Percentiles rank a stretch among this genome's conserved stretches.
These are phyloP conservation scores for Cancer borealis DNA, from an alignment of 2,888 invertebrate species.

Conservation along the genomic window DNA sequence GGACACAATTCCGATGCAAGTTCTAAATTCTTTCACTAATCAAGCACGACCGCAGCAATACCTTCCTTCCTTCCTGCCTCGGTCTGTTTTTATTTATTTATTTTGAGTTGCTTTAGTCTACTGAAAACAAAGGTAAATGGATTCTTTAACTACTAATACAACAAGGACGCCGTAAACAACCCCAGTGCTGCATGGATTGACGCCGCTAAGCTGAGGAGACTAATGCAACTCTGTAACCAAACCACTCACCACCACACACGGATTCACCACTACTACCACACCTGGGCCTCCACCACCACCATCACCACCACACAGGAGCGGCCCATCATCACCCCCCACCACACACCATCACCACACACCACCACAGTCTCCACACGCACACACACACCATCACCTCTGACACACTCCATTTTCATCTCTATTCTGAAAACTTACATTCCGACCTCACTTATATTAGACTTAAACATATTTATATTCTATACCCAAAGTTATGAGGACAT, in stretches of 20 bases:
- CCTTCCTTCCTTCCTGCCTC: not conserved
- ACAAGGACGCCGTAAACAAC: not conserved
- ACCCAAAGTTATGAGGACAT: not conserved
- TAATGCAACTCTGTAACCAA: not conserved
- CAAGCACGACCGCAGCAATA: not conserved
- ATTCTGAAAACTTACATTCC: not conserved
- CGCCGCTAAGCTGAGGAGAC: conserved; percentile 33
- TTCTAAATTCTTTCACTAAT: conserved; percentile 30
- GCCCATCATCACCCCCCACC: not conserved
- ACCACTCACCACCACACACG: not conserved
- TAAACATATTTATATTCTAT: not conserved
- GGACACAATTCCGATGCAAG: conserved; percentile 12
- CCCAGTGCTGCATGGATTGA: conserved; percentile 14
- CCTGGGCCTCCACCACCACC: not conserved
- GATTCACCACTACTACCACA: not conserved
- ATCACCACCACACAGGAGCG: not conserved
- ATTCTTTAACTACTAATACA: conserved; percentile 12
- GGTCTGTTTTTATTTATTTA: not conserved
- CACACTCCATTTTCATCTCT: not conserved
- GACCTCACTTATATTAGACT: not conserved
- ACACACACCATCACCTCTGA: not conserved
- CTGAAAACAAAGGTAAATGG: not conserved
- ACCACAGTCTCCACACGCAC: not conserved
- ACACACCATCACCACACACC: not conserved
- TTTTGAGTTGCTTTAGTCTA: not conserved